phyloP scores from a whole-genome alignment of 2,797 vertebrate genomes.

The Eulemur rubriventer region DNA sequence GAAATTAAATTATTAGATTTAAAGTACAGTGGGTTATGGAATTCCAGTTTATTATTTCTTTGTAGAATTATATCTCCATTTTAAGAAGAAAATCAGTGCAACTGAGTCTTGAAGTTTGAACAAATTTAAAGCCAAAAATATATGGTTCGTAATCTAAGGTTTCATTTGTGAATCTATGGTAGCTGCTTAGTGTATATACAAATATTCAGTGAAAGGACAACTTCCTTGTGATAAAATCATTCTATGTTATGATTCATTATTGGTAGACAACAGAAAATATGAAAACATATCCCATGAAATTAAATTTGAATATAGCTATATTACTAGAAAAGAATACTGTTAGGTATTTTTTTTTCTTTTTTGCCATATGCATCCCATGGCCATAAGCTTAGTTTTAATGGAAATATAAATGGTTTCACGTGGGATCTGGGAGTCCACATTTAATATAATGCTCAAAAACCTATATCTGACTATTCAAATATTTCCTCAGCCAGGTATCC shows the following conservation, averaged over 20 bases:
- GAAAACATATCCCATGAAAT: neutral
- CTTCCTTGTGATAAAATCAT: neutral
- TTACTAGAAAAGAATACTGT: neutral
- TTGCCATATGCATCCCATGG: neutral
- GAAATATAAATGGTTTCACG: neutral
- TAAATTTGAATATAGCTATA: neutral
- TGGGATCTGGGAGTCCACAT: neutral
- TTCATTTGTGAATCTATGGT: neutral
- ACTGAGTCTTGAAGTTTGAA: slow-evolving; percentile 32
- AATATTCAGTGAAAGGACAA: neutral
- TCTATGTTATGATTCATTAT: neutral
- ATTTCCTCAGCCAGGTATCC: neutral
- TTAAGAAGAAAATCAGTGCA: slow-evolving; percentile 44
- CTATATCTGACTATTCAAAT: neutral
- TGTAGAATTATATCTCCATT: neutral
- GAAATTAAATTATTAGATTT: slow-evolving; percentile 9
- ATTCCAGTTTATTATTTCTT: slow-evolving; percentile 42
- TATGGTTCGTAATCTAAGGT: neutral
- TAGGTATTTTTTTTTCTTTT: neutral
- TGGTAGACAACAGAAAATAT: neutral
- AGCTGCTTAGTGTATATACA: neutral
- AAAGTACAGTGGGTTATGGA: neutral
- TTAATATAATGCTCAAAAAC: neutral
- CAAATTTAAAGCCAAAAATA: neutral
- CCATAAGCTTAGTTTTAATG: neutral